Percentiles rank a stretch among this genome's conserved stretches.
These are phyloP conservation scores for Pangasius krempfi DNA, from an alignment of 2,797 vertebrate genomes.

Conservation along the genomic window DNA sequence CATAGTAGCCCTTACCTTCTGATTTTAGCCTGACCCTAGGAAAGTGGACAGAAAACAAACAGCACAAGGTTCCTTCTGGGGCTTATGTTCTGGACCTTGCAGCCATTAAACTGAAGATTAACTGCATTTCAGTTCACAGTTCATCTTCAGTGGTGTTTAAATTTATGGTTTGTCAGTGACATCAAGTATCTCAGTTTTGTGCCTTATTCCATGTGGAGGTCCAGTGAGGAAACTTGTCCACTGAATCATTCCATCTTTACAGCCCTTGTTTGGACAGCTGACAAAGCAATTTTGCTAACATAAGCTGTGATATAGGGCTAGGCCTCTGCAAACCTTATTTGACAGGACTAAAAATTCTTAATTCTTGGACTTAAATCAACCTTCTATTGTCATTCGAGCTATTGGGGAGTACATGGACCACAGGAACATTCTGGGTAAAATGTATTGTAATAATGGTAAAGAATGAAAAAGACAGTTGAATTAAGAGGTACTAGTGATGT, in stretches of 20 bases:
- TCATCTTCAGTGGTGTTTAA: conserved; percentile 5
- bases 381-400: not conserved
- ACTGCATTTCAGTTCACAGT: conserved; percentile 29
- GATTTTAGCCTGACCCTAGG: conserved; percentile 32
- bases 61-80: conserved; percentile 16
- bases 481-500: not conserved
- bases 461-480: not conserved
- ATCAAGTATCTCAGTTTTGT: conserved; percentile 10
- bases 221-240: not conserved
- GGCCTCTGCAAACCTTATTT: conserved; percentile 11
- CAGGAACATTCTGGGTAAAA: not conserved
- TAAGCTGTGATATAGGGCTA: conserved; percentile 27
- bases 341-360: not conserved
- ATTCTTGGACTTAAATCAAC: not conserved
- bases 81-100: not conserved
- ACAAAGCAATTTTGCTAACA: conserved; percentile 16
- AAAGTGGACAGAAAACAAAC: conserved; percentile 18
- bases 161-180: conserved; percentile 15
- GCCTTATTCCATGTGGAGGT: not conserved
- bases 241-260: conserved; percentile 19
- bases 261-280: conserved; percentile 35
- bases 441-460: not conserved
- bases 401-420: not conserved
- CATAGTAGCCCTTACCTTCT: not conserved
- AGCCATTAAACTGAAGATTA: conserved; percentile 24